phyloP scores from a whole-genome alignment of 2,888 invertebrate species.

The Hyposoter didymator region DNA sequence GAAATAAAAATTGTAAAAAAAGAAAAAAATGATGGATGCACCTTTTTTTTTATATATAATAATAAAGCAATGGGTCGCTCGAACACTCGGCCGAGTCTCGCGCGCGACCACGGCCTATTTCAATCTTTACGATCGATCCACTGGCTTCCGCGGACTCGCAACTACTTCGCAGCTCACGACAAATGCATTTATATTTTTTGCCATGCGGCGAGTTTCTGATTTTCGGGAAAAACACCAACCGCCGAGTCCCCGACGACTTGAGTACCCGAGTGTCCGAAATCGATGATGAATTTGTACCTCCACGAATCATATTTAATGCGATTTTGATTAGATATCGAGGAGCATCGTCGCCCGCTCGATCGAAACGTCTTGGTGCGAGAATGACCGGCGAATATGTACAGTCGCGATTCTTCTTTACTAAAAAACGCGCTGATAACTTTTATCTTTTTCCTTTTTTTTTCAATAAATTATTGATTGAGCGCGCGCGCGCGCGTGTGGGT shows the following conservation, averaged over 20 bases:
- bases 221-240: background rate
- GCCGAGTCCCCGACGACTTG: background rate
- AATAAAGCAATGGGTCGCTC: background rate
- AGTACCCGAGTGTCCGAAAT: background rate
- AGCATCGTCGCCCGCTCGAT: background rate
- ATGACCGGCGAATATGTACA: conserved; percentile 7
- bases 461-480: conserved; percentile 79
- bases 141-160: background rate
- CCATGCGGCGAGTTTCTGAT: background rate
- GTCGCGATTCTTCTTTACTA: background rate
- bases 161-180: background rate
- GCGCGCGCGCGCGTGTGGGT: conserved; percentile 40
- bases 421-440: conserved; percentile 7
- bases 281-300: background rate
- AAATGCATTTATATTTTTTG: background rate
- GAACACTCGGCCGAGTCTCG: conserved; percentile 15
- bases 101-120: conserved; percentile 37
- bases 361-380: background rate
- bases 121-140: conserved; percentile 54
- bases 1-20: background rate
- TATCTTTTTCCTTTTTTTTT: conserved; percentile 61
- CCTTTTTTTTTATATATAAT: background rate
- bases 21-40: background rate
- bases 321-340: background rate
- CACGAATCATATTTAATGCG: background rate